Percentiles rank a stretch among this genome's conserved stretches.
These are phyloP conservation scores for Triplophysa bombifrons DNA, from an alignment of 2,797 vertebrate genomes.

Conservation along the genomic window DNA sequence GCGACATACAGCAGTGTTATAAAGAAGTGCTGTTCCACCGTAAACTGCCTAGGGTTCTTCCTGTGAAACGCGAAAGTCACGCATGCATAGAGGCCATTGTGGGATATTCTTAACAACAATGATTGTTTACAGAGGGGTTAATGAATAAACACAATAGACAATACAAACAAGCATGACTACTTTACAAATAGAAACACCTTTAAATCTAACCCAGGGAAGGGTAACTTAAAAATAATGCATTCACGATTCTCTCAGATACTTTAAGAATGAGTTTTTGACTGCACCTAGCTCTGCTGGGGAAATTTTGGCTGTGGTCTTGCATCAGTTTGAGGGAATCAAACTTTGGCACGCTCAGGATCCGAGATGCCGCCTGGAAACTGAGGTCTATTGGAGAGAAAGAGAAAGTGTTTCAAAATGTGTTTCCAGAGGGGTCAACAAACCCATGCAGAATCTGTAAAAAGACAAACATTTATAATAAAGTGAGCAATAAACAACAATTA, in stretches of 20 bases:
- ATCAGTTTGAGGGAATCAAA: conserved; percentile 91
- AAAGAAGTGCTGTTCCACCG: too few species aligned
- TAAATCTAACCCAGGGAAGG: not conserved
- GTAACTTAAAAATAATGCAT: not conserved
- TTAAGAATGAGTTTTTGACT: not conserved
- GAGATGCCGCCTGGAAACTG: conserved; percentile 93
- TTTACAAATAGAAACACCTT: not conserved
- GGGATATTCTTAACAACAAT: not conserved
- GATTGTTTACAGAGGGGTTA: not conserved
- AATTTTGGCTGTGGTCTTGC: conserved; percentile 95
- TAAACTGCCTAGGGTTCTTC: too few species aligned
- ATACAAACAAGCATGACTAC: not conserved
- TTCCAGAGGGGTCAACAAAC: not conserved
- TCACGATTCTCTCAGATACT: not conserved
- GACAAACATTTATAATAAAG: not conserved
- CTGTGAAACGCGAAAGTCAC: too few species aligned
- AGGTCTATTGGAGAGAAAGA: conserved; percentile 79
- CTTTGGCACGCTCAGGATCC: conserved; percentile 83
- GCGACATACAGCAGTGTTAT: too few species aligned
- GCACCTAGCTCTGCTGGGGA: conserved; percentile 95
- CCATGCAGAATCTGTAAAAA: not conserved
- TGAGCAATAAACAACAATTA: not conserved
- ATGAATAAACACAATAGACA: not conserved
- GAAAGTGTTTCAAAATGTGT: conserved; percentile 3
- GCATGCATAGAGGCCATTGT: not conserved